Evolutionary conservation across 2,113 vertebrate genomes (phyloP).

Genomic region (Takifugu flavidus): DNA sequence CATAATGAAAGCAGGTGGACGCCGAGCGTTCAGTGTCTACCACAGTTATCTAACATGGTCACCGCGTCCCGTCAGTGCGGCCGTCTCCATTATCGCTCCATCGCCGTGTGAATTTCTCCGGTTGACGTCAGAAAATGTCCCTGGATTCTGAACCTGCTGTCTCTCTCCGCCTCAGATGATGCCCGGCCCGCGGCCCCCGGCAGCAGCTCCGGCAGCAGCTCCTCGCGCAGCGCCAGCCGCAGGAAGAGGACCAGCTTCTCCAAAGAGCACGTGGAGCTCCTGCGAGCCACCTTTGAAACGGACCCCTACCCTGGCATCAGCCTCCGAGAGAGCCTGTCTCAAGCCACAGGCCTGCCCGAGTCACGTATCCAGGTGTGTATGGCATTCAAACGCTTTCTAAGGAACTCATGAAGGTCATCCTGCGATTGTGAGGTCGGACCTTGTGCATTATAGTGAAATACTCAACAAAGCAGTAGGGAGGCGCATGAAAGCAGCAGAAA

Average conservation of each 20-base stretch:
- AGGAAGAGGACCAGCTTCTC: slow-evolving; percentile 78
- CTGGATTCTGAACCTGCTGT: not conserved
- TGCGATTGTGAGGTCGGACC: no score
- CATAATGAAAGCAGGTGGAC: no score
- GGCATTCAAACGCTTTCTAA: no score
- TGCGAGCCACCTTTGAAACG: slow-evolving; percentile 68
- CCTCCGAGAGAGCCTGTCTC: slow-evolving; percentile 73
- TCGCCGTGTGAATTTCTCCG: not conserved
- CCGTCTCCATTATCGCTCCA: not conserved
- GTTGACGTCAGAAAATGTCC: not conserved
- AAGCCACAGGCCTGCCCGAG: slow-evolving; percentile 74
- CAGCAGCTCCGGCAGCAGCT: slow-evolving; percentile 9
- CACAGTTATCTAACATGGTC: no score
- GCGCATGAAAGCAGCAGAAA: no score
- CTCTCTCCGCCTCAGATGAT: slow-evolving; percentile 44
- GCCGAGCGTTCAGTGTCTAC: no score
- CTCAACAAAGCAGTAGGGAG: no score
- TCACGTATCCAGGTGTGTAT: slow-evolving; percentile 74
- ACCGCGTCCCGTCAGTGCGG: no score
- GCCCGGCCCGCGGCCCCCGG: slow-evolving; percentile 24
- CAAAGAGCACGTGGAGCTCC: slow-evolving; percentile 74
- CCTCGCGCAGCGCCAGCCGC: slow-evolving; percentile 66
- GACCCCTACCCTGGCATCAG: slow-evolving; percentile 77
- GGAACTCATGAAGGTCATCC: no score
- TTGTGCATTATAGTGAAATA: no score